Base-by-base conservation (phyloP, 2,888 invertebrate genomes). In the Balanococcus diminutus region DNA sequence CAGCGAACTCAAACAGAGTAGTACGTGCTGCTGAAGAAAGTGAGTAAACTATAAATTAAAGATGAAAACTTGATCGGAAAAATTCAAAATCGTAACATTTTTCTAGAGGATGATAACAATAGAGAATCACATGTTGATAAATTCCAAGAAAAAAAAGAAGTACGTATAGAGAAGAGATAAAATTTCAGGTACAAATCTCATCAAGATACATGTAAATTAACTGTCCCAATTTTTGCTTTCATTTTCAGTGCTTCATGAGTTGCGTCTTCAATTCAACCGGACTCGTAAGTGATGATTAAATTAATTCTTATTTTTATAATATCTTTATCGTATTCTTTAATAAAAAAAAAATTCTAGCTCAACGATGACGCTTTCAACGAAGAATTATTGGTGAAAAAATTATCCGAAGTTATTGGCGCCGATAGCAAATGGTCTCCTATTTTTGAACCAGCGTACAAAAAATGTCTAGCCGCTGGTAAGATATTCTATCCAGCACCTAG, bases 201-300 rank as follows among this genome's bases (percentile, higher is more conserved):
- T n/a, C n/a, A 46, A 46, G 36, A 2, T 19, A 3, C 1, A 25
- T 82, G 56, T n/a, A n/a, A 51, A 56, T 32, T 14, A n/a, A 56
- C n/a, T n/a, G n/a, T n/a, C n/a, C n/a, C n/a, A n/a, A 83, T 36
- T 36, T 51, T 9, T 81, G 28, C 32, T 67, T 31, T 22, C 14
- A 28, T 82, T 87, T 87, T 39, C 86, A 88, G 87, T 88, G 88
- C 85, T 85, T 88, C 31, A 86, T 87, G 28, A 88, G 88, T 36
- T 88, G 88, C 82, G 87, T 88, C 22, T 88, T 88, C 86, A 87
- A 86, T 67, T 83, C 86, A 11, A 86, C 87, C 39, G 88, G 88
- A 75, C 87, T 88, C 39, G 88, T 88, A 85, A 88, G 88, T 88
- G 31, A 56, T 14, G n/a, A 39, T 46, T 3, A 32, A 81, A 31